Conservation (phyloP, 2,797 vertebrate species). For the Orientallactaga sibirica region DNA sequence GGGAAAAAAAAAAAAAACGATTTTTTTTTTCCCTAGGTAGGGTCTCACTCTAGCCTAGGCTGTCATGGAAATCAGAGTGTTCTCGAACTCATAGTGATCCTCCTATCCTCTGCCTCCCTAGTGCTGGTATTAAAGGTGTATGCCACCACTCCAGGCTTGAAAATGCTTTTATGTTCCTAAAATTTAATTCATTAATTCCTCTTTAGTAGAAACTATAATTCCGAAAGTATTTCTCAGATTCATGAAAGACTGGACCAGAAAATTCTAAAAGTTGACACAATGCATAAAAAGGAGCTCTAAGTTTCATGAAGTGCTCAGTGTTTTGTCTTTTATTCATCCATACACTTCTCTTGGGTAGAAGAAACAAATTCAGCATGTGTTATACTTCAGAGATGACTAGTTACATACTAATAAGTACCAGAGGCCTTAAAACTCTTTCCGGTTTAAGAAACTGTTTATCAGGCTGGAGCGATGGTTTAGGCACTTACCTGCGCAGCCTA, state of each 20-base stretch:
- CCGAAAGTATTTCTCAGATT: conserved; percentile 20
- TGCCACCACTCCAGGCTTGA: not conserved
- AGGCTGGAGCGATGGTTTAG: too few relatives aligned
- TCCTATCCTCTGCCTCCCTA: too few relatives aligned
- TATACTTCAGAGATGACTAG: not conserved
- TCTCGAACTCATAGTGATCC: too few relatives aligned
- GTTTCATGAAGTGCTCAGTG: not conserved
- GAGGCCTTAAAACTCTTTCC: conserved; percentile 26
- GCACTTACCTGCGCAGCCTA: too few relatives aligned
- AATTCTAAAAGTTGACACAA: conserved; percentile 36
- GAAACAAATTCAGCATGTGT: conserved; percentile 10
- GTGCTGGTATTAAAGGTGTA: too few relatives aligned
- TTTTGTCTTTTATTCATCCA: not conserved
- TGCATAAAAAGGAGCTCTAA: conserved; percentile 7
- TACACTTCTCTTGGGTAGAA: not conserved
- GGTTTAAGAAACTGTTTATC: conserved; percentile 5
- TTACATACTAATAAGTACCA: not conserved
- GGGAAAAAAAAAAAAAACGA: not conserved
- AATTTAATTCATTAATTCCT: conserved; percentile 29
- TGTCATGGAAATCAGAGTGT: too few relatives aligned
- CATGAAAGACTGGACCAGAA: conserved; percentile 2
- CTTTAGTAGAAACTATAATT: not conserved
- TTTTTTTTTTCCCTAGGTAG: too few relatives aligned
- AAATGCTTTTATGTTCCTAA: not conserved
- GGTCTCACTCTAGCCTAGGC: too few relatives aligned